phyloP scores from a whole-genome alignment of 2,113 vertebrate genomes.

The Bos taurus region DNA sequence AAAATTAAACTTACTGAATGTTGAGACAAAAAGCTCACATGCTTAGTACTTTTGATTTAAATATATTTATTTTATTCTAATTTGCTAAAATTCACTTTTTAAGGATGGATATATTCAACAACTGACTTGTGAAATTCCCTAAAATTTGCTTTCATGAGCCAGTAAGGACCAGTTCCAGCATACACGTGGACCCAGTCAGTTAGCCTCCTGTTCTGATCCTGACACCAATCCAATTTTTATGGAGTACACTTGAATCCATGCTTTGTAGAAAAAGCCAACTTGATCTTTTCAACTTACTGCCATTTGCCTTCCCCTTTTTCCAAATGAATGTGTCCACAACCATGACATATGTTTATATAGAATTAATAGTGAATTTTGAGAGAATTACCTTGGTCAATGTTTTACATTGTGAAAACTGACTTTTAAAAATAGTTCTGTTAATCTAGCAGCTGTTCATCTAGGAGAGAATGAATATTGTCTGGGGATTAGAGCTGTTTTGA shows the following conservation, averaged over 20 bases:
- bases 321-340: fast-evolving
- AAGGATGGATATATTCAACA: background rate
- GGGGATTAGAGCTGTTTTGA: background rate
- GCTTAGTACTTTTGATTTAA: background rate
- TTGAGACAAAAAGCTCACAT: background rate
- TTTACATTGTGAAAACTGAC: background rate
- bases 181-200: background rate
- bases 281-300: background rate
- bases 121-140: background rate
- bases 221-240: fast-evolving
- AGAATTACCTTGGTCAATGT: background rate
- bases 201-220: background rate
- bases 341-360: background rate
- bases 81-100: background rate
- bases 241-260: background rate
- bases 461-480: background rate
- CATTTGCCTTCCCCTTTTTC: background rate
- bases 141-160: background rate
- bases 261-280: background rate
- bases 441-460: background rate
- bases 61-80: background rate
- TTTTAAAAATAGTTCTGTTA: background rate
- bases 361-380: background rate
- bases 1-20: background rate
- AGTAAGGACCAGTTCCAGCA: fast-evolving